Percentiles rank a stretch among this genome's conserved stretches.
Conservation (phyloP, 2,888 invertebrate species). For the Pseudanteris insignis region DNA sequence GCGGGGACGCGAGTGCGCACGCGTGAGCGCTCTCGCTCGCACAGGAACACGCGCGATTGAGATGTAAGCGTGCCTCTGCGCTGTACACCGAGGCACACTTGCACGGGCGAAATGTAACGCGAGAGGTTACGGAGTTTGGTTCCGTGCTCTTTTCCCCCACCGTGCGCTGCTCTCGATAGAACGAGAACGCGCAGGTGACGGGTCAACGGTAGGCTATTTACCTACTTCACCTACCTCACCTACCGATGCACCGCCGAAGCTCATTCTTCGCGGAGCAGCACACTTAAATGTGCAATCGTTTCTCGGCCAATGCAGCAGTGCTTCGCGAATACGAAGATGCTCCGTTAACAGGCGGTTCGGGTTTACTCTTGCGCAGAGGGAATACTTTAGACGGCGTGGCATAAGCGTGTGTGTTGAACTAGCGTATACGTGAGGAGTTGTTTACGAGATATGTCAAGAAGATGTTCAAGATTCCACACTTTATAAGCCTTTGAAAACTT, state of each 20-base stretch:
- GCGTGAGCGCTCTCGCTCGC: conserved; percentile 2
- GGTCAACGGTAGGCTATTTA: conserved; percentile 66
- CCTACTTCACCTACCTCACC: conserved; percentile 64
- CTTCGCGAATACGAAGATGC: conserved; percentile 30
- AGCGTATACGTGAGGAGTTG: too few species aligned
- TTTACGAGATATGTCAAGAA: neutral
- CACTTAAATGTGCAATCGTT: conserved; percentile 45
- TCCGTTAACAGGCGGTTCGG: conserved; percentile 28
- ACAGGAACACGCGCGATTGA: neutral
- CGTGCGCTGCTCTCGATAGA: conserved; percentile 63
- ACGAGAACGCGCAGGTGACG: conserved; percentile 66
- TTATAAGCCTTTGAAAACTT: too few species aligned
- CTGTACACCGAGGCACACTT: neutral
- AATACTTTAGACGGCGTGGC: too few species aligned
- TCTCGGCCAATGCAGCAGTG: conserved; percentile 41
- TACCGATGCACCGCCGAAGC: conserved; percentile 46
- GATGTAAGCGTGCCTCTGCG: neutral
- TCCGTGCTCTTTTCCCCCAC: conserved; percentile 53
- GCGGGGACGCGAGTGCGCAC: conserved; percentile 15
- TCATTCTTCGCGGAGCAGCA: conserved; percentile 41
- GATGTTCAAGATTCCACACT: too few species aligned
- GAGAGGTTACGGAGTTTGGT: conserved; percentile 45
- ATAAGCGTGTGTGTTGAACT: too few species aligned
- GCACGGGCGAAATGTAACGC: conserved; percentile 24
- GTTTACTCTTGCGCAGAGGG: too few species aligned